These are phyloP conservation scores for Diploscapter pachys DNA, from an alignment of 1,140 invertebrate genomes.

Conservation along the genomic window DNA sequence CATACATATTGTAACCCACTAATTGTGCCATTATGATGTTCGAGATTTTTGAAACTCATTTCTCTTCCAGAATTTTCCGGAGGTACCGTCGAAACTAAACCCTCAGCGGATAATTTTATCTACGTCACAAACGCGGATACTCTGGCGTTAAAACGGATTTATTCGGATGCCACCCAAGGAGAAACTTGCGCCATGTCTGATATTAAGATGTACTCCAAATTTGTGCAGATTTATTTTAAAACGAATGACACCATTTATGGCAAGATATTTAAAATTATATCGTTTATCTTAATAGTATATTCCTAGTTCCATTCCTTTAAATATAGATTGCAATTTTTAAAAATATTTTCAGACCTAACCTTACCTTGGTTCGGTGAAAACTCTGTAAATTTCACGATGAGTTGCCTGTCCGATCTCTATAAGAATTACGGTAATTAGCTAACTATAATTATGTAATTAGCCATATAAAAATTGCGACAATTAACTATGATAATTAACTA, in stretches of 20 bases:
- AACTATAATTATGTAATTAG: too few species aligned
- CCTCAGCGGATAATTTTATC: constrained; percentile 16
- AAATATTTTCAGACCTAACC: background rate
- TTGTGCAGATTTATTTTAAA: constrained; percentile 10
- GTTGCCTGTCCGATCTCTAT: background rate
- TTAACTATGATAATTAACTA: too few species aligned
- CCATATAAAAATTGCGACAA: too few species aligned
- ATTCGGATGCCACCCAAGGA: constrained; percentile 5
- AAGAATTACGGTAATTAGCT: background rate
- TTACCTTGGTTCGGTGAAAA: constrained; percentile 11
- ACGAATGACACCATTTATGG: constrained; percentile 4
- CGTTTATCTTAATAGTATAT: background rate
- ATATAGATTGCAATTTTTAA: background rate
- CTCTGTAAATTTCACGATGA: background rate
- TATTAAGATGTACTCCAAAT: constrained; percentile 23
- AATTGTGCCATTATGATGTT: constrained; percentile 1
- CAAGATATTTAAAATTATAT: background rate
- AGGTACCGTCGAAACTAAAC: constrained; percentile 18
- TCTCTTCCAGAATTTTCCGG: background rate
- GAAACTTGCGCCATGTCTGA: constrained; percentile 9
- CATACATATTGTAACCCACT: too few species aligned
- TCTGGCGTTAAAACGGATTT: constrained; percentile 2
- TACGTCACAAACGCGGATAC: constrained; percentile 21
- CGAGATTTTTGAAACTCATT: background rate
- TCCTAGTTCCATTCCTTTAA: background rate